Base-by-base conservation (phyloP, 2,888 invertebrate species). In the Cacoxenus indagator region DNA sequence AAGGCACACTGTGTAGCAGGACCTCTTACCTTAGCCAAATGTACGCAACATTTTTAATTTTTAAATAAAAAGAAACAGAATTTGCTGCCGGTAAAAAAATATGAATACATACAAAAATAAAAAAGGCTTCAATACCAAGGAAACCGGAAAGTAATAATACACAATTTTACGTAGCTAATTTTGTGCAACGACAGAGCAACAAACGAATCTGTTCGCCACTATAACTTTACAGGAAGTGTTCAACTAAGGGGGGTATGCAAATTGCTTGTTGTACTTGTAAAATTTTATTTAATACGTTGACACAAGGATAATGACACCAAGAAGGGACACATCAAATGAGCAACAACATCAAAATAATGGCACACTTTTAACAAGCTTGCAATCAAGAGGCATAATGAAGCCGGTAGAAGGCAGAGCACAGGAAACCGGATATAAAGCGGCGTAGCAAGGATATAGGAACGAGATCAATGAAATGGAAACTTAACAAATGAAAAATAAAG, bases 201-300 rank as follows among this genome's bases (percentile, higher is more conserved):
- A 37, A 37, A 37, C 37, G 8, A 37, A 37, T 8, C 37, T 11
- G 9, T 37, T 37, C 14, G 9, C 37, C 14, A 1, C 14, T 80
- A 82, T 84, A 82, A 79, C 74, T 75, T 79, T 68, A 75, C 77
- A 83, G 83, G 83, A 84, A 84, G 81, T 77, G 75, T 76, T 81
- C 85, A 84, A 84, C 85, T 85, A 83, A 81, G 84, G 83, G 82
- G 85, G 84, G 85, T 84, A 84, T 84, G 84, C 84, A 84, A 84
- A 84, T 84, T 84, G 67, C 31, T 67, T 62, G 61, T 62, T n/a
- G 45, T 51, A 22, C 19, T 22, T 37, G 8, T 37, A 5, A 8
- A 37, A 37, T 37, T 37, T 37, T 37, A 37, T 2, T 14, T 5
- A 37, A 37, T 14, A 37, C 37, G 37, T 37, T 37, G 37, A 11